These are phyloP conservation scores for Acanthosoma haemorrhoidale DNA, from an alignment of 2,888 invertebrate genomes.

Conservation along the genomic window DNA sequence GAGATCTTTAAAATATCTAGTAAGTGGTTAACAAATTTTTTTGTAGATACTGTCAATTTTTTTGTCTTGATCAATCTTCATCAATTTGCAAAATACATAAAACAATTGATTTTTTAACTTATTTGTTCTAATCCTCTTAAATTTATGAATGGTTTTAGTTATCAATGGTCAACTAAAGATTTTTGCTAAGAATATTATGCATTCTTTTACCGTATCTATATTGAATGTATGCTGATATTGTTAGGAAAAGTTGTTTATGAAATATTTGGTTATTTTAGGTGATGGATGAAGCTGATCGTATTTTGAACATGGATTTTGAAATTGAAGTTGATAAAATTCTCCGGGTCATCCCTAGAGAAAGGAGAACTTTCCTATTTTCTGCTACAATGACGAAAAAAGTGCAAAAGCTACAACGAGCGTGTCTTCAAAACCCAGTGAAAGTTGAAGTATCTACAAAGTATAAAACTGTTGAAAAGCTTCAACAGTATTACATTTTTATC, in stretches of 20 bases:
- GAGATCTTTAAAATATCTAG: constrained; percentile 79
- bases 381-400: constrained; percentile 99
- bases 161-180: too few species aligned
- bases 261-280: constrained; percentile 54
- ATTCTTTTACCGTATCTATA: too few species aligned
- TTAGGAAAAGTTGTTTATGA: too few species aligned
- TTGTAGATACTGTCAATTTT: too few species aligned
- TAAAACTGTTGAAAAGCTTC: constrained; percentile 93
- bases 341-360: constrained; percentile 82
- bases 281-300: constrained; percentile 99
- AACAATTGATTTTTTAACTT: too few species aligned
- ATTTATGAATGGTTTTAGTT: too few species aligned
- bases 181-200: too few species aligned
- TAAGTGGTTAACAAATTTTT: too few species aligned
- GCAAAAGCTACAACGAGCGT: constrained; percentile 92
- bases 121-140: too few species aligned
- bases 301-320: constrained; percentile 98
- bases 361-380: constrained; percentile 90
- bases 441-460: constrained; percentile 95
- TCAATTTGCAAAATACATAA: too few species aligned
- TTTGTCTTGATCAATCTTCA: too few species aligned
- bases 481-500: constrained; percentile 91
- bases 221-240: too few species aligned
- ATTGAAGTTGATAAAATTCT: constrained; percentile 95
- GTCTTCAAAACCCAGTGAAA: constrained; percentile 86